Conservation (phyloP, 2,797 vertebrate species). For the Spinus pinus region DNA sequence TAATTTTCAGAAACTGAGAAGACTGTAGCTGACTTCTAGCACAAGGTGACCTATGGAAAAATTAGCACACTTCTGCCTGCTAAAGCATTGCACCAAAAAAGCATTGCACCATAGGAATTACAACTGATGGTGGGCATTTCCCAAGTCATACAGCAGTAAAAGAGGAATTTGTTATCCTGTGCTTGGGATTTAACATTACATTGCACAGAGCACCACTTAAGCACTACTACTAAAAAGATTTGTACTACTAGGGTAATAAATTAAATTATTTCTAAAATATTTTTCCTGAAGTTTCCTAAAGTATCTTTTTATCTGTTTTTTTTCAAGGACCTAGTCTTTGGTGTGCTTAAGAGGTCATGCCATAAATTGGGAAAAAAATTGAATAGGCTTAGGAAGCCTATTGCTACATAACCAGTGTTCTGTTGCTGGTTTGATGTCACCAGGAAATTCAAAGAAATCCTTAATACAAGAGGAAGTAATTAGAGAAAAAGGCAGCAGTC, state of each 20-base stretch:
- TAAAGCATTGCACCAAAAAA: background rate
- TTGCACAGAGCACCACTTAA: background rate
- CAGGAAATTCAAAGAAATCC: background rate
- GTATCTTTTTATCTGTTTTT: background rate
- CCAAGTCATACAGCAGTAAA: background rate
- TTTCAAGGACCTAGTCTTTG: background rate
- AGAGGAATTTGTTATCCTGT: background rate
- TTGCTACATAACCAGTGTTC: background rate
- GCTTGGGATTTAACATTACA: background rate
- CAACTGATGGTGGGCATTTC: background rate
- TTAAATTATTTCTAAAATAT: background rate
- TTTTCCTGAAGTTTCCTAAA: background rate
- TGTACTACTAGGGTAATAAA: background rate
- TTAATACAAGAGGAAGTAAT: background rate
- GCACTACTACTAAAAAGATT: background rate
- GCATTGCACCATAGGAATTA: background rate
- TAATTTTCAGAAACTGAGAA: background rate
- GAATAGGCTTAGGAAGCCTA: background rate
- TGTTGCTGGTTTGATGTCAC: background rate
- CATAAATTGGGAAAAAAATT: background rate
- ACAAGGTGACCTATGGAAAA: background rate
- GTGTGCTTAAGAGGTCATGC: background rate
- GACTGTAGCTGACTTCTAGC: background rate
- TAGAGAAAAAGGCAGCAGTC: background rate
- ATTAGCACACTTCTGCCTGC: accelerated